Evolutionary conservation across 2,113 vertebrate species (phyloP), one percentile per base, ranked within the genome.

Genomic region (Eclectus roratus): DNA sequence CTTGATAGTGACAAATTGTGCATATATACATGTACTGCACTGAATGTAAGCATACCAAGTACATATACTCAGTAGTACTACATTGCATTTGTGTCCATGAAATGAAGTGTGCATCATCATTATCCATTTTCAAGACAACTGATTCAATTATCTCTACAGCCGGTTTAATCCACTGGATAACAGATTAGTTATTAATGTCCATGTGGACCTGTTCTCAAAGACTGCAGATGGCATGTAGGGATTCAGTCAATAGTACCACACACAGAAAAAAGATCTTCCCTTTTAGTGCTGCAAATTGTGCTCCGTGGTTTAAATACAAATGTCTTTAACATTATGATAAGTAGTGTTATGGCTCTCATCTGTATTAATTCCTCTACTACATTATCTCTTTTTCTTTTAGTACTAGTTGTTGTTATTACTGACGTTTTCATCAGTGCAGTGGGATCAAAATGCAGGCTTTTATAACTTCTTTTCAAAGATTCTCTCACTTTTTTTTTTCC

Each of bases 111-210:
- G 35, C 31, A 91, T 95, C 82, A 78, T 91, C 74, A 69, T 56
- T 74, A 85, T 61, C 41, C 19, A 20, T 91, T 93, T 90, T 91
- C 53, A 68, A 65, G 74, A 81, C 74, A 93, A 58, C 69, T 70
- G 77, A 81, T 94, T 88, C 41, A 88, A 89, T 92, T 95, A 71
- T 79, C 19, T 81, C 39, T 76, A n/a, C 29, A 79, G 66, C 74
- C 64, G 61, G 49, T 81, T 95, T 85, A 78, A 93, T 87, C 61
- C 61, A 55, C 29, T 56, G 56, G 23, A 79, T 81, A 70, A 66
- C 55, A 77, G 90, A 77, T 31, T 0, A 9, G 16, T 13, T 74
- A 68, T 86, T 81, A 46, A 56, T 60, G 60, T 92, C 56, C 43
- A 71, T 81, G 76, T 91, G 52, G 73, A 82, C 43, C 56, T 56